phyloP scores from a whole-genome alignment of 2,888 invertebrate species.

The Rhynchonema sp. region DNA sequence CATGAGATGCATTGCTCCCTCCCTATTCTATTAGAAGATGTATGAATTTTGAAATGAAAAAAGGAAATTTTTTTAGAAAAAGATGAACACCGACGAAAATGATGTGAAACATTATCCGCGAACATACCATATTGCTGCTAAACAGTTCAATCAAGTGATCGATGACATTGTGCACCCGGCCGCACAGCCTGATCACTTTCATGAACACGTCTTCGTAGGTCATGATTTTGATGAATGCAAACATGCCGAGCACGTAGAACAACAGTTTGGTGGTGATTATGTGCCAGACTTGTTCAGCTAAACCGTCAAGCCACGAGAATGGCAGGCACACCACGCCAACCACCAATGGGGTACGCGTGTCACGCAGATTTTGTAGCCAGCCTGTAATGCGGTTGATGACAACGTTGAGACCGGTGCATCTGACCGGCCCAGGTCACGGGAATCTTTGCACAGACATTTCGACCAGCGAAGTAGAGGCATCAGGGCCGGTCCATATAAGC shows the following conservation, averaged over 20 bases:
- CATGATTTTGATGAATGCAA: slow-evolving; percentile 19
- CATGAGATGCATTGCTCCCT: too few relatives aligned
- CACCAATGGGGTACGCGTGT: slow-evolving; percentile 33
- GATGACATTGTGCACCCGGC: slow-evolving; percentile 14
- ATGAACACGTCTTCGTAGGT: slow-evolving; percentile 20
- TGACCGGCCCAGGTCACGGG: too few relatives aligned
- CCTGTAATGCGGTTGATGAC: too few relatives aligned
- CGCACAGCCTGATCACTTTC: slow-evolving; percentile 15
- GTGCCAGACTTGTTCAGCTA: slow-evolving; percentile 14
- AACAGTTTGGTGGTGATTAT: slow-evolving; percentile 9
- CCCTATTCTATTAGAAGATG: too few relatives aligned
- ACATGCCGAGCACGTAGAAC: slow-evolving; percentile 13
- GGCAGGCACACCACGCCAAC: slow-evolving; percentile 40
- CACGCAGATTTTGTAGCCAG: slow-evolving; percentile 17
- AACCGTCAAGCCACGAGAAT: slow-evolving; percentile 35
- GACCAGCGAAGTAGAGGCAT: too few relatives aligned
- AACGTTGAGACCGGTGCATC: too few relatives aligned
- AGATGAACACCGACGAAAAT: too few relatives aligned
- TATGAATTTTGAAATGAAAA: too few relatives aligned
- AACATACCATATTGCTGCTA: background rate
- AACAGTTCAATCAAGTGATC: slow-evolving; percentile 17
- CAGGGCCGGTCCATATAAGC: too few relatives aligned
- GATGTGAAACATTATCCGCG: too few relatives aligned
- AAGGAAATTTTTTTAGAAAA: too few relatives aligned
- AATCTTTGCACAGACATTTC: too few relatives aligned